phyloP scores from a whole-genome alignment of 2,797 vertebrate genomes.

The Mus caroli region DNA sequence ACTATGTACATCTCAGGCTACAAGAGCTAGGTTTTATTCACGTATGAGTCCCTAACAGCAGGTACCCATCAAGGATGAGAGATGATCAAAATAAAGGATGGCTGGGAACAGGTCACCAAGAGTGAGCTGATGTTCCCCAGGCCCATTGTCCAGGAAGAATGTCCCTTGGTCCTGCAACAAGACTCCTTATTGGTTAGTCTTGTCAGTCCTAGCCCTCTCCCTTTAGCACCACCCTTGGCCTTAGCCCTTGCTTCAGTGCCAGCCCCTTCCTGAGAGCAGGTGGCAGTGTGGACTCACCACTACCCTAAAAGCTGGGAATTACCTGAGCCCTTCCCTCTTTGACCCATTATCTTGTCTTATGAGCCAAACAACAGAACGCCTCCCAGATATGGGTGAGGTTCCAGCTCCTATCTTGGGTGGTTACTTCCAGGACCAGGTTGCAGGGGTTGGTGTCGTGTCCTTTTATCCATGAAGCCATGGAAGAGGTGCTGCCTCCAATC shows the following conservation, averaged over 20 bases:
- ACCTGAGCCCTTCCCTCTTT: neutral
- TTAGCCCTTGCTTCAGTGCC: neutral
- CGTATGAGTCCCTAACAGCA: neutral
- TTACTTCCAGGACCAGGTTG: neutral
- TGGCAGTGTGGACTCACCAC: neutral
- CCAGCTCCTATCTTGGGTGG: fast-evolving
- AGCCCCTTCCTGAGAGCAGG: neutral
- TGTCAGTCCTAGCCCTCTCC: neutral
- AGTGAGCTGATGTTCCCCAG: neutral
- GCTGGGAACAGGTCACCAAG: neutral
- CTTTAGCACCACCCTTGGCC: neutral
- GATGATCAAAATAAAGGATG: neutral
- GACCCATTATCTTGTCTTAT: constrained; percentile 20
- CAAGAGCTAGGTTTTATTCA: neutral
- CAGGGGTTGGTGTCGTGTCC: neutral
- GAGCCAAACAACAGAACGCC: neutral
- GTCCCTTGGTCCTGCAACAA: neutral
- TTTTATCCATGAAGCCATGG: fast-evolving
- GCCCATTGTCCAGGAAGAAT: neutral
- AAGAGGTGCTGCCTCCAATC: no score
- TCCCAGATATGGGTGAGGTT: neutral
- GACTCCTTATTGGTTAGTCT: fast-evolving
- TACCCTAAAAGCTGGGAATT: neutral
- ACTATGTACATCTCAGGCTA: neutral
- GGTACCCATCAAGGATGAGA: neutral